A percentile compares a stretch with the other conserved stretches of the same genome.
Evolutionary conservation across 2,797 vertebrate genomes (phyloP).

Genomic region (Hemibagrus guttatus): DNA sequence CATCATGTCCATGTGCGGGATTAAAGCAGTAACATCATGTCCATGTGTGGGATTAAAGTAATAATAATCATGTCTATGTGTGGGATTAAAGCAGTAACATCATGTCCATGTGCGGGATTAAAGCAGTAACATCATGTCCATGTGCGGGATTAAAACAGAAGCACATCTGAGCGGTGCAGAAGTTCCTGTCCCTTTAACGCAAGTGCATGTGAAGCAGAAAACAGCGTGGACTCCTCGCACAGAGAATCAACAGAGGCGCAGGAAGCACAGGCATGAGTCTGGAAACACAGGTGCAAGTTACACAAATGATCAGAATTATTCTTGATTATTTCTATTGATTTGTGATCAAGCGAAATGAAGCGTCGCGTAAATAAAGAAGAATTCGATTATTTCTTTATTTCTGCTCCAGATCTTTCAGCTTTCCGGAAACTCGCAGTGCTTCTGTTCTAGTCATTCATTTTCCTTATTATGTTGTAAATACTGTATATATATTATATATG

Average conservation of each 20-base stretch:
- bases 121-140: background rate
- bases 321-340: background rate
- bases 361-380: background rate
- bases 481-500: too few species aligned
- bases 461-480: background rate
- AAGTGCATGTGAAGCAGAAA: background rate
- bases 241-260: background rate
- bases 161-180: background rate
- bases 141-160: background rate
- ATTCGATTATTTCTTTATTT: background rate
- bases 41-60: background rate
- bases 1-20: background rate
- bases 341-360: background rate
- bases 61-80: background rate
- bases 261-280: background rate
- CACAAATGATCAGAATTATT: background rate
- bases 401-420: background rate
- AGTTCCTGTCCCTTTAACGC: conserved; percentile 9
- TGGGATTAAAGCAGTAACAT: background rate
- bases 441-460: background rate
- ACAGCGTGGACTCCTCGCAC: background rate
- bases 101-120: background rate
- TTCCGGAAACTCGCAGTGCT: background rate
- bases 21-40: background rate
- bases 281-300: background rate